These are phyloP conservation scores for Steinernema hermaphroditum DNA, from an alignment of 2,888 invertebrate genomes.

Conservation along the genomic window DNA sequence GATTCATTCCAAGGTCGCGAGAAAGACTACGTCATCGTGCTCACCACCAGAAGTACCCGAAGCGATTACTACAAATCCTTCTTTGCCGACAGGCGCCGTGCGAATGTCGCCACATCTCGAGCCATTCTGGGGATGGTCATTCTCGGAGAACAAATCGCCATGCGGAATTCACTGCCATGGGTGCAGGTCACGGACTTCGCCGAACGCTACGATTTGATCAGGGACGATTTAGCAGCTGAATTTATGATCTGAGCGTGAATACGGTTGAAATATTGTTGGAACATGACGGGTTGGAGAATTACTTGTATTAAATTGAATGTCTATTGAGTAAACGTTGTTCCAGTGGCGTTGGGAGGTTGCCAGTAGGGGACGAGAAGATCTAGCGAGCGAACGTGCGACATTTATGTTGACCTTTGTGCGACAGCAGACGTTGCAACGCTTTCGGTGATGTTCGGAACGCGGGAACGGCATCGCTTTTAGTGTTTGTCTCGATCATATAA, in stretches of 20 bases:
- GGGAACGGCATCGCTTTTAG: no score
- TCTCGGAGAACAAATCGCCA: neutral
- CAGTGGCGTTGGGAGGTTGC: no score
- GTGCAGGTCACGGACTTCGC: neutral
- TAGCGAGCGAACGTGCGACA: no score
- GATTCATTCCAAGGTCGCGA: slow-evolving; percentile 30
- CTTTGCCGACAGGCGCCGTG: neutral
- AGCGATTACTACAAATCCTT: neutral
- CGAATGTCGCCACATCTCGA: slow-evolving; percentile 11
- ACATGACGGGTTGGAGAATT: no score
- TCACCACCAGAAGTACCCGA: neutral
- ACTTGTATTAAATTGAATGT: no score
- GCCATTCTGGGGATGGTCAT: slow-evolving; percentile 21
- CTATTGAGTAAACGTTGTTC: no score
- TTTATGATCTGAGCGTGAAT: neutral
- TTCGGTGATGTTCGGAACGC: no score
- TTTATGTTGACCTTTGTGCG: no score
- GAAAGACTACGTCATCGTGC: slow-evolving; percentile 20
- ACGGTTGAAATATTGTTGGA: no score
- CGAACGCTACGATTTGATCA: neutral
- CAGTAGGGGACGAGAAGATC: no score
- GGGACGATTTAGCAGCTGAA: neutral
- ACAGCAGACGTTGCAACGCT: no score
- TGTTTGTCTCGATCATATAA: no score
- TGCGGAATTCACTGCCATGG: neutral